A percentile compares a stretch with the other conserved stretches of the same genome.
Conservation (phyloP, 2,888 invertebrate genomes). For the Frankliniella fusca region DNA sequence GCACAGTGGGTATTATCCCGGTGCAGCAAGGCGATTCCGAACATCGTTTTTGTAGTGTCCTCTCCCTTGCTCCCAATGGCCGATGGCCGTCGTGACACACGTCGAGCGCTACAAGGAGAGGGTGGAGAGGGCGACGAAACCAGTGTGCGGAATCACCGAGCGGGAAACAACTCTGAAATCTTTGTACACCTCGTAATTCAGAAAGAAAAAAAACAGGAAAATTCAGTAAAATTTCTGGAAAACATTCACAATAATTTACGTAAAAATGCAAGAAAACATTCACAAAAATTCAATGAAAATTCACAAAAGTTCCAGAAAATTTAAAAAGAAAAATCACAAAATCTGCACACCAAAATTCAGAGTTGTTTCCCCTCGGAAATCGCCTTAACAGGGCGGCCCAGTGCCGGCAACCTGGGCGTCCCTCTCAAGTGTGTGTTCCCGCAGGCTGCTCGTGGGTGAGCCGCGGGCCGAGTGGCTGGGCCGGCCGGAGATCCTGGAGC, state of each 20-base stretch:
- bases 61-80: not conserved
- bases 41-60: too few relatives aligned
- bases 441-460: conserved; percentile 10
- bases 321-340: too few relatives aligned
- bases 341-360: not conserved
- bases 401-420: too few relatives aligned
- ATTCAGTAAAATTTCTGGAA: not conserved
- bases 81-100: not conserved
- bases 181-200: too few relatives aligned
- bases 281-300: not conserved
- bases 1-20: not conserved
- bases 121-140: too few relatives aligned
- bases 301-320: not conserved
- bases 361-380: not conserved
- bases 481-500: not conserved
- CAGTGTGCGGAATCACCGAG: too few relatives aligned
- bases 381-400: too few relatives aligned
- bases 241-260: not conserved
- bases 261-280: not conserved
- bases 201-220: too few relatives aligned
- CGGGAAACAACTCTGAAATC: too few relatives aligned
- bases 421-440: not conserved
- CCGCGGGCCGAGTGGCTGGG: not conserved
- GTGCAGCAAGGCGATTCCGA: not conserved
- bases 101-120: not conserved